Evolutionary conservation across 2,113 vertebrate genomes (phyloP).

Genomic region (Solea solea): DNA sequence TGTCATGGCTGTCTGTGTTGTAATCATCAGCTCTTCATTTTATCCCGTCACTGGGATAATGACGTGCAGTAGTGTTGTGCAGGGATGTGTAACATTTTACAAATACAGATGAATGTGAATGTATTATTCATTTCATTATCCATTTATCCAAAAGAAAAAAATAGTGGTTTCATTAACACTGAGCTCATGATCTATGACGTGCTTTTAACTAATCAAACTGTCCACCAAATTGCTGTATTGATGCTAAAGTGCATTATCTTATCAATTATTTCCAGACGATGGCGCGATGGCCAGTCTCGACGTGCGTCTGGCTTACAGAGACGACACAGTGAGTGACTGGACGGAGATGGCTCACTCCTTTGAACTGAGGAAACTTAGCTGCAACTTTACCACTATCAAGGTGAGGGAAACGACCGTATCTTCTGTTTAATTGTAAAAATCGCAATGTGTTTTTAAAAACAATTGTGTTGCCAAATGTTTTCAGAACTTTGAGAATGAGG

Average conservation of each 20-base stretch:
- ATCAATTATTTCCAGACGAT: conserved; percentile 78
- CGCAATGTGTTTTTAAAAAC: neutral
- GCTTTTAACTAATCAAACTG: neutral
- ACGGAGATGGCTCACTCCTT: conserved; percentile 90
- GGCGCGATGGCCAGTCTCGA: conserved; percentile 89
- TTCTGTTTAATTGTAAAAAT: neutral
- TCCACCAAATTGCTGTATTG: neutral
- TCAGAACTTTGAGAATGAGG: conserved; percentile 89
- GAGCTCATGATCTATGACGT: neutral
- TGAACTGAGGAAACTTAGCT: conserved; percentile 92
- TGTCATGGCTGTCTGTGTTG: conserved; percentile 50
- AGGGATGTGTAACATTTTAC: neutral
- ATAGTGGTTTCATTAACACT: neutral
- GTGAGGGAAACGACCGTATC: conserved; percentile 69
- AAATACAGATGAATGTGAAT: neutral
- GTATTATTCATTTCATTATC: neutral
- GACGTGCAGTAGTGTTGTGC: conserved; percentile 2
- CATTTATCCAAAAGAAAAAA: neutral
- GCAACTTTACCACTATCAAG: conserved; percentile 88
- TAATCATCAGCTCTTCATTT: conserved; percentile 60
- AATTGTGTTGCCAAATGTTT: conserved; percentile 10
- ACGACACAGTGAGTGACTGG: conserved; percentile 86
- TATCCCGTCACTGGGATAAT: conserved; percentile 31
- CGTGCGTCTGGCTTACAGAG: conserved; percentile 91
- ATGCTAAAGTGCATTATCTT: neutral